phyloP scores from a whole-genome alignment of 2,113 vertebrate species.

The Echinops telfairi region DNA sequence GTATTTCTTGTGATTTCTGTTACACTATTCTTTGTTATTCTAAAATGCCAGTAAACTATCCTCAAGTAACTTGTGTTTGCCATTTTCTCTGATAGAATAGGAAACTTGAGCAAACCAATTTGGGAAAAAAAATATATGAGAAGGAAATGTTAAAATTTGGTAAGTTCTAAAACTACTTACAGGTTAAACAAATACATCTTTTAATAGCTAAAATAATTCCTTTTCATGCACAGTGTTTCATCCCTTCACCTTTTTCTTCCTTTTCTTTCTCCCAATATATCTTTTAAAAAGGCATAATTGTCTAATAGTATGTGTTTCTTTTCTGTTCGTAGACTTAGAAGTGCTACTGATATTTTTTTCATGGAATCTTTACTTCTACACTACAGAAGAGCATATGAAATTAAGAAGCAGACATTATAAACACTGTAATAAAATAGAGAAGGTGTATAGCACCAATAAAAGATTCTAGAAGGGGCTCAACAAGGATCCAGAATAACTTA shows the following conservation, averaged over 20 bases:
- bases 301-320: conserved; percentile 24
- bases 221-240: not conserved
- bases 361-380: conserved; percentile 16
- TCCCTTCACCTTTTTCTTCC: not conserved
- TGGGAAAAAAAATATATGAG: not conserved
- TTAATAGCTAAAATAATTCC: conserved; percentile 39
- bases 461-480: not conserved
- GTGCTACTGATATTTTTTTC: not conserved
- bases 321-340: not conserved
- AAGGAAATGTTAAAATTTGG: conserved; percentile 33
- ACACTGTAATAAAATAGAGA: not conserved
- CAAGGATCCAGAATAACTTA: not conserved
- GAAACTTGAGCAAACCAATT: conserved; percentile 38
- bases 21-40: conserved; percentile 31
- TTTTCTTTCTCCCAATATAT: not conserved
- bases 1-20: conserved; percentile 63
- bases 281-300: conserved; percentile 39
- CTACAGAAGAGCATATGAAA: not conserved
- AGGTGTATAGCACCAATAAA: not conserved
- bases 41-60: conserved; percentile 44
- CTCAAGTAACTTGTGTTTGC: conserved; percentile 8
- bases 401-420: conserved; percentile 7
- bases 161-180: not conserved
- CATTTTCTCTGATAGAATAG: conserved; percentile 28
- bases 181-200: not conserved